These are phyloP conservation scores for Podargus strigoides DNA, from an alignment of 2,797 vertebrate species.

Conservation along the genomic window DNA sequence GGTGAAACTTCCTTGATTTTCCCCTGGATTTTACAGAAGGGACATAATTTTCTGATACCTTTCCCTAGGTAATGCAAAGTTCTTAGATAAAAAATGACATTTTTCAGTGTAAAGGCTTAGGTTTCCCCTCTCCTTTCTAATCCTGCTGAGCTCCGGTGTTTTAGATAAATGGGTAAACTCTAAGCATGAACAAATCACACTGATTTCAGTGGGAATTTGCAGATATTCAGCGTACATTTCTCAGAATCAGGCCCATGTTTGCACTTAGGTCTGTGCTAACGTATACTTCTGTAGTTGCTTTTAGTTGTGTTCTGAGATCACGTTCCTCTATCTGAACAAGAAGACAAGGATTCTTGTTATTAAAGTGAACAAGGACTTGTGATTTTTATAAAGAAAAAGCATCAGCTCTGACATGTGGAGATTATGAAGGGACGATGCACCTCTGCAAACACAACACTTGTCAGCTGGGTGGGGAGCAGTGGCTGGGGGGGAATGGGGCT, in stretches of 20 bases:
- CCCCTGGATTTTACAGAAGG: not conserved
- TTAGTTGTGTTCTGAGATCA: not conserved
- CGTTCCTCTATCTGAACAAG: not conserved
- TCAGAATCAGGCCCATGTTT: not conserved
- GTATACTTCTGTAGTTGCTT: not conserved
- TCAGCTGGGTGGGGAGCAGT: not conserved
- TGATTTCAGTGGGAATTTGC: not conserved
- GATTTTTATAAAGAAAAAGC: not conserved
- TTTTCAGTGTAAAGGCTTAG: not conserved
- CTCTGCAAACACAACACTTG: not conserved
- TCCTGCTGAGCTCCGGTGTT: not conserved
- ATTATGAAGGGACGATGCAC: not conserved
- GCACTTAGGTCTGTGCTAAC: not conserved
- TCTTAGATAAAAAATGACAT: not conserved
- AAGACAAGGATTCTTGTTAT: not conserved
- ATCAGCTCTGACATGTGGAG: not conserved
- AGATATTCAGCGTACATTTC: not conserved
- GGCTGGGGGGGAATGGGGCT: not conserved
- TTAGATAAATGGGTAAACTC: not conserved
- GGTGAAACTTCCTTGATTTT: not conserved
- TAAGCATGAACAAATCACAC: not conserved
- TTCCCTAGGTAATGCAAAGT: not conserved
- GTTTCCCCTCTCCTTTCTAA: not conserved
- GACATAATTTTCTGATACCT: not conserved
- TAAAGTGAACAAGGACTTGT: not conserved